Base-by-base conservation (phyloP, 1,140 invertebrate species). In the Eueides isabella region DNA sequence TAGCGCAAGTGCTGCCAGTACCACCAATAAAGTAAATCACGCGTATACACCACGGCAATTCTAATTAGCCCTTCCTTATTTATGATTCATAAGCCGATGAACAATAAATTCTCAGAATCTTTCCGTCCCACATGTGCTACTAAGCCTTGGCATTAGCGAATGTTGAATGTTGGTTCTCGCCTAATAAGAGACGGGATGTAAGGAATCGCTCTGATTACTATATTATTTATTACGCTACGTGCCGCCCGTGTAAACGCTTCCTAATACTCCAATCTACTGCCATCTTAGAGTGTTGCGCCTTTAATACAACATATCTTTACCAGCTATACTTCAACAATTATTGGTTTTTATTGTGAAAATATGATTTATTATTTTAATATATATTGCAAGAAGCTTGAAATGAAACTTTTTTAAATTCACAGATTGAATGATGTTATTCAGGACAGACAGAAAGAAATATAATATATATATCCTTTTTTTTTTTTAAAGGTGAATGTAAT, bases 171-270 rank as follows among this genome's bases (percentile, higher is more conserved):
- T 89, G 87, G 88, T 87, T 85, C 87, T 84, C 89, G 84, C 83
- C 90, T 92, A 90, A 91, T 89, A 91, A 92, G 89, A 88, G 83
- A 78, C 84, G 87, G 89, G 90, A 92, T 92, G 89, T 90, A 90
- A 92, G 90, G 90, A 90, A 91, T 91, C 84, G 85, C 88, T 81
- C 90, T 92, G 90, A 92, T 92, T 92, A 92, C 89, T 91, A 89
- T 89, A 91, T 92, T 92, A 92, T 92, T 92, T 92, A 91, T 92
- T 91, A 90, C 88, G 72, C 84, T 92, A 92, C 90, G 90, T 91
- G 91, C 87, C 85, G 82, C 78, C 83, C 84, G 83, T 91, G 90
- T 90, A 90, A 90, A 90, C 88, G 88, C 83, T 89, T 86, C 88
- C 83, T 91, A 91, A 91, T 92, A 89, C 85, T 83, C 78, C 78